phyloP scores from a whole-genome alignment of 2,797 vertebrate species.

The Gobionotothen gibberifrons region DNA sequence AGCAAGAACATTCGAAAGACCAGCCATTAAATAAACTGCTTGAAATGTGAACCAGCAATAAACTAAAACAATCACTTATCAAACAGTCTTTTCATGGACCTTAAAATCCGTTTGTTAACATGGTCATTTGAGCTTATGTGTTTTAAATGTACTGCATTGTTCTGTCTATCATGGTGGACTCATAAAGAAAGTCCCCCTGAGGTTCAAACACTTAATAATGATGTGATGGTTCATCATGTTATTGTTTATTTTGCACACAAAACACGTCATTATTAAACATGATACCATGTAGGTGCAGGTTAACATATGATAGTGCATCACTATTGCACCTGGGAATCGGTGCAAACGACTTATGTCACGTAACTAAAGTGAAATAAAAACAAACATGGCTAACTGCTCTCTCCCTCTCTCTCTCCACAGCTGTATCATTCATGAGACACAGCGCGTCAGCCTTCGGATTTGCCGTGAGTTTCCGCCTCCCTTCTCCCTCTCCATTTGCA shows the following conservation, averaged over 20 bases:
- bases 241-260: background rate
- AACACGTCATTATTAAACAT: background rate
- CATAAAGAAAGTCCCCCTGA: background rate
- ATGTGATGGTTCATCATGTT: background rate
- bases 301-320: background rate
- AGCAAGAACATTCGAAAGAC: too few species aligned
- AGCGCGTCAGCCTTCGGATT: constrained; percentile 98
- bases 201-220: background rate
- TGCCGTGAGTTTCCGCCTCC: constrained; percentile 90
- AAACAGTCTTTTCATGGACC: background rate
- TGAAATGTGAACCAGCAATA: background rate
- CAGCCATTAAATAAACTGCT: too few species aligned
- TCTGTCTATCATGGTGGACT: background rate
- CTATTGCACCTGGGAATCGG: background rate
- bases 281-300: background rate
- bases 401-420: constrained; percentile 76
- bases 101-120: too few species aligned
- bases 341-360: background rate
- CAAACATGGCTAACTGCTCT: background rate
- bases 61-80: background rate
- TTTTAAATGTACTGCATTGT: background rate
- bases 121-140: too few species aligned
- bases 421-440: constrained; percentile 97
- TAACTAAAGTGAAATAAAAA: too few species aligned
- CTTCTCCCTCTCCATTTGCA: constrained; percentile 54